Percentiles rank a stretch among this genome's conserved stretches.
phyloP scores from a whole-genome alignment of 2,888 invertebrate genomes.

The Dermolepida albohirtum region DNA sequence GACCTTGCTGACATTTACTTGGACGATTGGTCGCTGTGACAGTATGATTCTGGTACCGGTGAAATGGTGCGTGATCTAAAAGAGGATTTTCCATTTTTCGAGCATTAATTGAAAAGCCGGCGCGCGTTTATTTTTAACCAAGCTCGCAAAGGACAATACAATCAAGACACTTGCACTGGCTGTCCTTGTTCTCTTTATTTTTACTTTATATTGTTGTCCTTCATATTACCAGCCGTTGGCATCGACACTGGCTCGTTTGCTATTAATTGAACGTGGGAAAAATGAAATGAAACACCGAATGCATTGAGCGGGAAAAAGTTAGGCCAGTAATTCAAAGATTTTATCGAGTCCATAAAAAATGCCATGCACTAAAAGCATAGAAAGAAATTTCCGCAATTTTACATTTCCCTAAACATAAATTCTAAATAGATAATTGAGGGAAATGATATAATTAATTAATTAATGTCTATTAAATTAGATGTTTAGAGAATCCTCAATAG shows the following conservation, averaged over 20 bases:
- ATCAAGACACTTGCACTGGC: conserved; percentile 25
- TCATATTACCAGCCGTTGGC: not conserved
- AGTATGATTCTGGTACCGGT: conserved; percentile 58
- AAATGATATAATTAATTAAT: not conserved
- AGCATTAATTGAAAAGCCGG: conserved; percentile 60
- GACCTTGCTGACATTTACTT: conserved; percentile 14
- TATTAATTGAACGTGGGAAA: conserved; percentile 31
- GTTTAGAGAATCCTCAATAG: too few species aligned
- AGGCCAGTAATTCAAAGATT: conserved; percentile 25
- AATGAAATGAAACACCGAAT: conserved; percentile 9
- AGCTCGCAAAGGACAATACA: conserved; percentile 31
- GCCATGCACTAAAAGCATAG: conserved; percentile 7
- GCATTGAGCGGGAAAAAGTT: conserved; percentile 31
- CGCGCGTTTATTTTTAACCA: conserved; percentile 55
- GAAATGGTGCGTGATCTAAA: conserved; percentile 43
- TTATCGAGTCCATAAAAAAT: conserved; percentile 19
- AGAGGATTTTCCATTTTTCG: conserved; percentile 63
- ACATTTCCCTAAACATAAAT: conserved; percentile 10
- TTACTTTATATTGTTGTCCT: conserved; percentile 6
- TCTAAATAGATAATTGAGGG: not conserved
- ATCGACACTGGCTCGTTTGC: conserved; percentile 13
- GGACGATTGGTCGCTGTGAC: conserved; percentile 52
- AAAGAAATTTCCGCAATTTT: conserved; percentile 20
- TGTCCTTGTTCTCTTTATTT: conserved; percentile 6
- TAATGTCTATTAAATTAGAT: not conserved